Base-by-base conservation (phyloP, 2,113 vertebrate species). In the Salvelinus namaycush region DNA sequence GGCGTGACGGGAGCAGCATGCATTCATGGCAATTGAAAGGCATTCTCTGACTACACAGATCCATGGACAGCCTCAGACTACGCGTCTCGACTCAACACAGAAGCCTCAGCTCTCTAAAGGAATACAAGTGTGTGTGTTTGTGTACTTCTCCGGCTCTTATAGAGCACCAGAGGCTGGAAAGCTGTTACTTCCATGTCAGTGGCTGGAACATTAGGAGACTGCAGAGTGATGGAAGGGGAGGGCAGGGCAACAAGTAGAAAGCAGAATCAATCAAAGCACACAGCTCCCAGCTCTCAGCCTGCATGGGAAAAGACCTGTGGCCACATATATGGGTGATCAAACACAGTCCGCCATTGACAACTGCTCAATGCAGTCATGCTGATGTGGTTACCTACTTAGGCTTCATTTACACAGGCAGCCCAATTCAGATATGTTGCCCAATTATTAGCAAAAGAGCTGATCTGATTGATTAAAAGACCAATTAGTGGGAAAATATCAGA, bases 211-310 rank as follows among this genome's bases (percentile, higher is more conserved):
- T 71, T 3, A 79, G 67, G 71, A 77, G 68, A 48, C n/a, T 77
- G 70, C 73, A 72, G 79, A 27, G 75, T 54, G 80, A 87, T 22
- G 74, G 79, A 89, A 89, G 76, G 76, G 65, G 72, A 76, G 81
- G 22, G 49, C 48, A 60, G 76, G 39, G 39, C 39, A 44, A 74
- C 67, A 20, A 29, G 72, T 7, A 48, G 62, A 72, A 73, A 70
- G 79, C 22, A 57, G 68, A 74, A 87, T 90, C 80, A 80, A 87
- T 89, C 76, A 48, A 62, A 72, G 59, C 80, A 0, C 83, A 79
- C 78, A 68, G 68, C 48, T 16, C 4, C 66, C 80, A 0, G 74
- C 11, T 24, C 24, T 31, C 49, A 60, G 70, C 59, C 76, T 48
- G 72, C 51, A 83, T 4, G 14, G 49, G 49, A 51, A 51, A 51